Evolutionary conservation across 1,140 invertebrate species (phyloP).

Genomic region (Popillia japonica): DNA sequence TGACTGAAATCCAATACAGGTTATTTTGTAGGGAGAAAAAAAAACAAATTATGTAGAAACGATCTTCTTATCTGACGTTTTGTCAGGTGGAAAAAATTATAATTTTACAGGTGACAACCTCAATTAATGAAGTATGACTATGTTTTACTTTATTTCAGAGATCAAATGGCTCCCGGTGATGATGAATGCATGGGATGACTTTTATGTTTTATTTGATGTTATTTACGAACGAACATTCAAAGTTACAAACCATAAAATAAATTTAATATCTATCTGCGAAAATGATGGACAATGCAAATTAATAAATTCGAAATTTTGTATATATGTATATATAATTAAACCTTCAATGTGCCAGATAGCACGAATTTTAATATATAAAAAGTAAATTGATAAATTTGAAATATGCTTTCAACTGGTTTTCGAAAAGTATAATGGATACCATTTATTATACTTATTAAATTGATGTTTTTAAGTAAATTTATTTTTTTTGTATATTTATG

Average conservation of each 20-base stretch:
- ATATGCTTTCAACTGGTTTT: not conserved
- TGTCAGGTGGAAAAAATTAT: constrained; percentile 29
- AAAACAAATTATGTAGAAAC: not conserved
- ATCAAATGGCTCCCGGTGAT: not conserved
- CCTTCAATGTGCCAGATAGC: no score
- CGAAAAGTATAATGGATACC: no score
- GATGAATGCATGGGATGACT: not conserved
- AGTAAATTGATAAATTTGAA: not conserved
- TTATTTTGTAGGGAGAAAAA: not conserved
- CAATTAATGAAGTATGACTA: not conserved
- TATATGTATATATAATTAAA: no score
- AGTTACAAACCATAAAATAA: not conserved
- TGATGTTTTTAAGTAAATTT: not conserved
- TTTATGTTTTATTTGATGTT: not conserved
- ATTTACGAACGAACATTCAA: not conserved
- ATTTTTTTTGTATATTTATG: not conserved
- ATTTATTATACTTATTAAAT: not conserved
- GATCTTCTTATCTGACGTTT: not conserved
- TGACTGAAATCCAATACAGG: not conserved
- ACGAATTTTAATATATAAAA: not conserved
- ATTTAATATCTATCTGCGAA: not conserved
- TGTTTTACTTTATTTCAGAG: not conserved
- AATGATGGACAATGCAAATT: not conserved
- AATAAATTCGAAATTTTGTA: no score
- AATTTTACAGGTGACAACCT: not conserved